Conservation (phyloP, 2,797 vertebrate genomes). For the Pempheris klunzingeri region DNA sequence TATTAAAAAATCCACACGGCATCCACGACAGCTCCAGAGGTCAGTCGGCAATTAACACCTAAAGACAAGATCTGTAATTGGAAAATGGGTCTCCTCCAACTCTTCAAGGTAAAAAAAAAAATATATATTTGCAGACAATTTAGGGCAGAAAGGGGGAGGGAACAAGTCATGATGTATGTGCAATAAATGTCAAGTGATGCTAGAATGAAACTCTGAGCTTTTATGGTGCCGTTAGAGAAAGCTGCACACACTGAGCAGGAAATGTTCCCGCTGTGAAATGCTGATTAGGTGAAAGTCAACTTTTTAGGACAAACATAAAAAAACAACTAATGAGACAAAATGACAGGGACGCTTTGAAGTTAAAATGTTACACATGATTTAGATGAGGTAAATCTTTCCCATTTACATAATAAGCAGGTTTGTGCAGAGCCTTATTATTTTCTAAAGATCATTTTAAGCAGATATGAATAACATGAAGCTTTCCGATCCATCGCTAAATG, state of each 20-base stretch:
- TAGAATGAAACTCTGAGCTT: conserved; percentile 39
- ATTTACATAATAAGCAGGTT: neutral
- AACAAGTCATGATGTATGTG: conserved; percentile 59
- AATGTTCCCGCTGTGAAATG: conserved; percentile 9
- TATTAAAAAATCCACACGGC: conserved; percentile 66
- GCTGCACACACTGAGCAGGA: conserved; percentile 19
- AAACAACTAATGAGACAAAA: conserved; percentile 6
- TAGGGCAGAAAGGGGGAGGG: conserved; percentile 5
- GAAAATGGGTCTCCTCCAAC: conserved; percentile 63
- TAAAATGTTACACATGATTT: neutral
- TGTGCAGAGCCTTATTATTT: neutral
- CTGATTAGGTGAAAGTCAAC: conserved; percentile 30
- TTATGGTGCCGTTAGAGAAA: conserved; percentile 1
- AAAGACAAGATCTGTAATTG: conserved; percentile 80
- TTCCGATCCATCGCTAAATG: neutral
- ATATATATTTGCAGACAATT: conserved; percentile 46
- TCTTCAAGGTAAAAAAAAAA: conserved; percentile 47
- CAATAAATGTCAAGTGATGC: conserved; percentile 67
- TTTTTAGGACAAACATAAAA: conserved; percentile 28
- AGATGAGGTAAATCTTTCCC: neutral
- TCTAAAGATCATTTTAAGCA: neutral
- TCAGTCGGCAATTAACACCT: conserved; percentile 79
- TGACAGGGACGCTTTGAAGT: neutral
- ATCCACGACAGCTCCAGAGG: conserved; percentile 64
- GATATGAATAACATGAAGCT: neutral